These are phyloP conservation scores for Syngnathus floridae DNA, from an alignment of 2,113 vertebrate genomes.

Conservation along the genomic window DNA sequence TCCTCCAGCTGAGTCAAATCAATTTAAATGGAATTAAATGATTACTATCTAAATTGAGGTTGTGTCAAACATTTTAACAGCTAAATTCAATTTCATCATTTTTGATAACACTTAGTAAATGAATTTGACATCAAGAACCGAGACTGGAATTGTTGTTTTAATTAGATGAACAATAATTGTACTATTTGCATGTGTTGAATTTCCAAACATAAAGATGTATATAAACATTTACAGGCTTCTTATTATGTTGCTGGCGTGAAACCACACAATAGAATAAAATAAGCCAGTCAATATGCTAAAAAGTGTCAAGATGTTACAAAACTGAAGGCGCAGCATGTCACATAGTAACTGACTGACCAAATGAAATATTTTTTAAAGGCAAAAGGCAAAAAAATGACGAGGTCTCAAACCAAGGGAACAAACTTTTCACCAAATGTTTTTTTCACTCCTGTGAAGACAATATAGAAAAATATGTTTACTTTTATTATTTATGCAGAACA, in stretches of 20 bases:
- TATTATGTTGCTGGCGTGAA: neutral
- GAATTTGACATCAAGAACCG: slow-evolving; percentile 43
- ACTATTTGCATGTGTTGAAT: too few species aligned
- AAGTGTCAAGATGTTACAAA: too few species aligned
- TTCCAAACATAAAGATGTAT: too few species aligned
- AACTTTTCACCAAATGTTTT: too few species aligned
- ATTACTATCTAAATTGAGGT: slow-evolving; percentile 47
- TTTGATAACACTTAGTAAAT: slow-evolving; percentile 30
- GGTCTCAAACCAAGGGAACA: too few species aligned
- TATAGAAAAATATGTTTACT: too few species aligned
- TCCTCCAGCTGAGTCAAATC: slow-evolving; percentile 35
- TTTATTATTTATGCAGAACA: too few species aligned
- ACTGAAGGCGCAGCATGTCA: too few species aligned
- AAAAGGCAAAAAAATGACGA: too few species aligned
- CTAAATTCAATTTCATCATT: slow-evolving; percentile 20
- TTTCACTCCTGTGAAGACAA: too few species aligned
- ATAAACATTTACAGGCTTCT: neutral
- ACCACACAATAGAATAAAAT: neutral
- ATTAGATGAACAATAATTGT: slow-evolving; percentile 10
- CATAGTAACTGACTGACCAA: too few species aligned
- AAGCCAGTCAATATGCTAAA: neutral
- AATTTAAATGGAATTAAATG: slow-evolving; percentile 47
- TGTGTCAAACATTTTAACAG: slow-evolving; percentile 24
- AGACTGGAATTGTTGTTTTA: slow-evolving; percentile 3
- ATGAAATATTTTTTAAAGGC: too few species aligned